Evolutionary conservation across 2,888 invertebrate species (phyloP).

Genomic region (Cephus sareptanus): DNA sequence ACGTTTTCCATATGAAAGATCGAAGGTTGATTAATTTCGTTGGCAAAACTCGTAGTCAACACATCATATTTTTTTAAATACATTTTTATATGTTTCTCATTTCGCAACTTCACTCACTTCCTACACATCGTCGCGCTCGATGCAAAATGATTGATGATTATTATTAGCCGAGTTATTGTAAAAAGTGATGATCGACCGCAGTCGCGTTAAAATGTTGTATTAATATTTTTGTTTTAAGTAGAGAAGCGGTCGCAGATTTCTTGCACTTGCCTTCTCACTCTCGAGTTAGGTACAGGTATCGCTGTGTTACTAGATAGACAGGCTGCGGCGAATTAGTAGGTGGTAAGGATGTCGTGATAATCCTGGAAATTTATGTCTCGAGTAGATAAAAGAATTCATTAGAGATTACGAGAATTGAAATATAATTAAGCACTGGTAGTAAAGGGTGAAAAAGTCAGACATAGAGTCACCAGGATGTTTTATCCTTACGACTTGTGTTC

Average conservation of each 20-base stretch:
- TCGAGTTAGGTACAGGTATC: conserved; percentile 2
- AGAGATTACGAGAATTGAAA: not conserved
- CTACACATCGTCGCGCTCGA: not conserved
- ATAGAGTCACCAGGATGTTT: not conserved
- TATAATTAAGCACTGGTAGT: not conserved
- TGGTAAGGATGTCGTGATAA: not conserved
- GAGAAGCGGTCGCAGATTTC: conserved; percentile 1
- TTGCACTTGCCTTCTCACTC: not conserved
- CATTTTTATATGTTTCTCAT: conserved; percentile 1
- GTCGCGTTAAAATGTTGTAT: conserved; percentile 3
- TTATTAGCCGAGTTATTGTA: not conserved
- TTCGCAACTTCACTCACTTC: not conserved
- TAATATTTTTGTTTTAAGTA: conserved; percentile 5
- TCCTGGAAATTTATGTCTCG: not conserved
- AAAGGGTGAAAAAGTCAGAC: not conserved
- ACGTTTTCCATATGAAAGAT: not conserved
- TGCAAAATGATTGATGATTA: not conserved
- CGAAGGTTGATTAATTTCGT: not conserved
- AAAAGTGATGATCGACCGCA: conserved; percentile 9
- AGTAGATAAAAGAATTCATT: not conserved
- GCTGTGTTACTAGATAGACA: not conserved
- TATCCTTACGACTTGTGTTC: not conserved
- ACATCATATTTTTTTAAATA: not conserved
- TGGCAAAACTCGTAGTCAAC: not conserved
- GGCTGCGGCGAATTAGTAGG: not conserved